Conservation (phyloP, 1,140 invertebrate species). For the Parapsyche elsis region DNA sequence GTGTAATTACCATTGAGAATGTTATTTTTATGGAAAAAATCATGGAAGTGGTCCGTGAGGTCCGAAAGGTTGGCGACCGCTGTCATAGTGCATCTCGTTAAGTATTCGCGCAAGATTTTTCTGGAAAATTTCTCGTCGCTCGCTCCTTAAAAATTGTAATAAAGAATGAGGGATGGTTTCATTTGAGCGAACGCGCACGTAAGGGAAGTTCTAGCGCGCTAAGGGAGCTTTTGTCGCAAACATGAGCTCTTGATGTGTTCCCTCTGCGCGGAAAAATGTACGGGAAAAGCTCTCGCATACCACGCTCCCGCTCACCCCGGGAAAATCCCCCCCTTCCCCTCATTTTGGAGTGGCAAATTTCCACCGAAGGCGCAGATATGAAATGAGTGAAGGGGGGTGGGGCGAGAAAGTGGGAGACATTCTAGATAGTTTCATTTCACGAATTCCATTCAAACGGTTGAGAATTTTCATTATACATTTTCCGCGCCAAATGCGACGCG, state of each 20-base stretch:
- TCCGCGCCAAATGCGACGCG: neutral
- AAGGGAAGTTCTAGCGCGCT: neutral
- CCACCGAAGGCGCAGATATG: neutral
- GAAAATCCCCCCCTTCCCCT: neutral
- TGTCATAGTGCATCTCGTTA: too few species aligned
- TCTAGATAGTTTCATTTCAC: slow-evolving; percentile 50
- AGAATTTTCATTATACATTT: slow-evolving; percentile 49
- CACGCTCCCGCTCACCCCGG: neutral
- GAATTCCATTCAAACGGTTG: slow-evolving; percentile 36
- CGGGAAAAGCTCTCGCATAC: neutral
- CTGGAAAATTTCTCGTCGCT: too few species aligned
- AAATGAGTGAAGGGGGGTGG: neutral
- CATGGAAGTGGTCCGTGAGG: too few species aligned
- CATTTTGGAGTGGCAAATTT: neutral
- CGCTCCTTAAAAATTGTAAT: slow-evolving; percentile 8
- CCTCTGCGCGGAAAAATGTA: neutral
- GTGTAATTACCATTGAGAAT: too few species aligned
- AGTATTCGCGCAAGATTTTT: too few species aligned
- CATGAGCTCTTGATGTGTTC: neutral
- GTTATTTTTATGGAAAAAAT: too few species aligned
- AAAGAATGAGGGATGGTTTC: slow-evolving; percentile 14
- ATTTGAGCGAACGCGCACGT: neutral
- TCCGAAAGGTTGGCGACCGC: too few species aligned
- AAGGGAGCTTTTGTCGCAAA: slow-evolving; percentile 7
- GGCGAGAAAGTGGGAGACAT: neutral